Percentiles rank a stretch among this genome's conserved stretches.
These are phyloP conservation scores for Athene cunicularia DNA, from an alignment of 2,113 vertebrate genomes.

Conservation along the genomic window DNA sequence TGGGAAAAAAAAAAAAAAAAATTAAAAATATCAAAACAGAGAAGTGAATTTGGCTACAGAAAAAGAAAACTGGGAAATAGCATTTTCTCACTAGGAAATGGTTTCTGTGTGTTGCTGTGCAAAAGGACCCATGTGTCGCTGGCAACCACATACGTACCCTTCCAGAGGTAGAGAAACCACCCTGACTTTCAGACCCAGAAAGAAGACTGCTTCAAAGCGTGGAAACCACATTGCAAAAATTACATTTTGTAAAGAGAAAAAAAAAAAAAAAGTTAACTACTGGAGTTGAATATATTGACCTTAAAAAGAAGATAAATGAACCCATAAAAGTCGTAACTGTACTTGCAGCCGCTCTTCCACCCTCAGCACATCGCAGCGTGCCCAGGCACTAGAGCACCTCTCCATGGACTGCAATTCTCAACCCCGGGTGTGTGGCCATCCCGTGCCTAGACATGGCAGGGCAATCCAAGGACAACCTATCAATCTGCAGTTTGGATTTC, in stretches of 20 bases:
- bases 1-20: fast-evolving
- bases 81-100: fast-evolving
- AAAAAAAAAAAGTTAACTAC: not conserved
- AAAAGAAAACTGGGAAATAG: not conserved
- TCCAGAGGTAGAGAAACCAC: not conserved
- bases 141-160: fast-evolving
- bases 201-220: not conserved
- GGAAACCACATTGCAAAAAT: fast-evolving
- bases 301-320: not conserved
- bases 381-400: not conserved
- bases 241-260: not conserved
- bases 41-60: not conserved
- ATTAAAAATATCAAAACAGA: not conserved
- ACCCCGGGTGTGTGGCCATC: fast-evolving
- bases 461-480: conserved; percentile 30
- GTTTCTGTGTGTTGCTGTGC: not conserved
- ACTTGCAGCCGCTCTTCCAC: not conserved
- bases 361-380: not conserved
- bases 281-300: not conserved
- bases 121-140: not conserved
- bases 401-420: fast-evolving
- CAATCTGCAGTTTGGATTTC: conserved; percentile 48
- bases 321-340: not conserved
- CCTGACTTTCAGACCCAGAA: not conserved
- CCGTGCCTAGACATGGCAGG: not conserved